A percentile compares a stretch with the other conserved stretches of the same genome.
Evolutionary conservation across 2,888 invertebrate species (phyloP).

Genomic region (Dasypogon diadema): DNA sequence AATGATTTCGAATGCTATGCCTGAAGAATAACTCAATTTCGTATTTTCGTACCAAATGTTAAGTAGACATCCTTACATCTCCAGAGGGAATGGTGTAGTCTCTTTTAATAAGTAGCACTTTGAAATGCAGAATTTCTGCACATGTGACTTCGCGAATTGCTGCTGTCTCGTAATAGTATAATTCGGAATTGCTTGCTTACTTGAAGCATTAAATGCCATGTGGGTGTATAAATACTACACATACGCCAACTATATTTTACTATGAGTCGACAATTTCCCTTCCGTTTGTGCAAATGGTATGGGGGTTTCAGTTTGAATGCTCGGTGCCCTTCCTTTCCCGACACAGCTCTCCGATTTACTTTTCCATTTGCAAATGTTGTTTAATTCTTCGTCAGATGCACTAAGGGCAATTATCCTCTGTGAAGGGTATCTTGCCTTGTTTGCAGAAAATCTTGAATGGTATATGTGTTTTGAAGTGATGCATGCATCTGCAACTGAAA

Average conservation of each 20-base stretch:
- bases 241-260: conserved; percentile 28
- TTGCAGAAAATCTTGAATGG: conserved; percentile 4
- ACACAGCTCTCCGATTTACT: neutral
- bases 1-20: neutral
- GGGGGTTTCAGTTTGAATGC: neutral
- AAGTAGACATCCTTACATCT: conserved; percentile 1
- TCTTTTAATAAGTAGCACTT: conserved; percentile 6
- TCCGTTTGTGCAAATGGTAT: neutral
- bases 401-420: conserved; percentile 40
- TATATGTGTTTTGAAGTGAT: neutral
- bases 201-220: neutral
- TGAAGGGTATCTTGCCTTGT: conserved; percentile 14
- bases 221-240: conserved; percentile 18
- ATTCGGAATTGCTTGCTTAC: neutral
- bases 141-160: neutral
- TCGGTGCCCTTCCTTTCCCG: neutral
- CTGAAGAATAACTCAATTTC: conserved; percentile 35
- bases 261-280: conserved; percentile 32
- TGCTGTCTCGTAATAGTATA: conserved; percentile 19
- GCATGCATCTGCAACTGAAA: conserved; percentile 14
- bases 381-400: conserved; percentile 39
- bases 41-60: neutral
- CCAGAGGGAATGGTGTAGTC: neutral
- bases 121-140: conserved; percentile 4
- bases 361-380: conserved; percentile 38